phyloP scores from a whole-genome alignment of 2,113 vertebrate genomes.

The Cyanoderma ruficeps region DNA sequence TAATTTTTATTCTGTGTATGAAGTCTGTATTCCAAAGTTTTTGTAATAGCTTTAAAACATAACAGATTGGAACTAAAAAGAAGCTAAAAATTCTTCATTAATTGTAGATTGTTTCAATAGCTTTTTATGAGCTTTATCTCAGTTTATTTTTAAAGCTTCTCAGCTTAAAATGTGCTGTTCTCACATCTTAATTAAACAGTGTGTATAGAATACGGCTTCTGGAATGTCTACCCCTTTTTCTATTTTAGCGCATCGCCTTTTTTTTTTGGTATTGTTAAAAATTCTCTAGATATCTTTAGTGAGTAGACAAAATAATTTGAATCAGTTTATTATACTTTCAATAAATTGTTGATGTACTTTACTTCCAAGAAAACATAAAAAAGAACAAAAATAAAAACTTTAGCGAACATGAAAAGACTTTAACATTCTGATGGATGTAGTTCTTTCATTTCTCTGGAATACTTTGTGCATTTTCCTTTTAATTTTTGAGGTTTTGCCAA shows the following conservation, averaged over 20 bases:
- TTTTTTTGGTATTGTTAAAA: not conserved
- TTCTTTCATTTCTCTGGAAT: not conserved
- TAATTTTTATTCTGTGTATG: not conserved
- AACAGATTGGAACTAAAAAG: not conserved
- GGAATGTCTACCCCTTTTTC: not conserved
- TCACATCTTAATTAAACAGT: not conserved
- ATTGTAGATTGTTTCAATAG: not conserved
- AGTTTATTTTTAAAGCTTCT: not conserved
- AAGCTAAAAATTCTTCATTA: not conserved
- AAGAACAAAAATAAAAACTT: not conserved
- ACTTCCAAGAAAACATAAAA: not conserved
- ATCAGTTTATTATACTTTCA: not conserved
- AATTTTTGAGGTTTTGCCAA: not conserved
- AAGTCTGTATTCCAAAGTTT: not conserved
- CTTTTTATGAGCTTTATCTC: not conserved
- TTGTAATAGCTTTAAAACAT: not conserved
- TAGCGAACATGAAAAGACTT: not conserved
- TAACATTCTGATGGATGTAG: not conserved
- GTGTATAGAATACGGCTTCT: not conserved
- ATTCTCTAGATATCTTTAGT: not conserved
- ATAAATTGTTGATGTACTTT: not conserved
- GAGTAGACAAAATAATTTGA: not conserved
- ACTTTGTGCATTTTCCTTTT: not conserved
- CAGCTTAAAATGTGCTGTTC: not conserved
- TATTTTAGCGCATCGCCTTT: not conserved